Evolutionary conservation across 1,140 invertebrate species (phyloP).

Genomic region (Drosophila watanabei): DNA sequence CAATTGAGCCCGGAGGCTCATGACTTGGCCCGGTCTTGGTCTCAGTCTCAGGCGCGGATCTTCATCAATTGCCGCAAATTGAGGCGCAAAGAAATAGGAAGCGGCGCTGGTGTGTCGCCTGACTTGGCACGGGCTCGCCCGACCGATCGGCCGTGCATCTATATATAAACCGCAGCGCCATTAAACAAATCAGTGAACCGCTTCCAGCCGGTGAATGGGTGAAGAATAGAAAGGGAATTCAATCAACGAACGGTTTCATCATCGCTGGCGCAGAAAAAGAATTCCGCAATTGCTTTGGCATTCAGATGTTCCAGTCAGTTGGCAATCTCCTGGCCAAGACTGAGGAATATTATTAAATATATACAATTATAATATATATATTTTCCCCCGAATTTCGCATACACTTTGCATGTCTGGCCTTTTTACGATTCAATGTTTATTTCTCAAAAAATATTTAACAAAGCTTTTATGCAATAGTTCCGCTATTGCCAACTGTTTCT

Average conservation of each 20-base stretch:
- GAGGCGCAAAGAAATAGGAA: slow-evolving; percentile 43
- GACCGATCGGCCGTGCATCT: slow-evolving; percentile 23
- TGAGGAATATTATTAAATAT: neutral
- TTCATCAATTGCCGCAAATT: slow-evolving; percentile 53
- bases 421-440: slow-evolving; percentile 42
- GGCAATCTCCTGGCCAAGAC: neutral
- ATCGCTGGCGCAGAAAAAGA: slow-evolving; percentile 6
- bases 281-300: slow-evolving; percentile 6
- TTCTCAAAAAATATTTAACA: slow-evolving; percentile 57
- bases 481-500: slow-evolving; percentile 39
- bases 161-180: slow-evolving; percentile 42
- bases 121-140: slow-evolving; percentile 43
- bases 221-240: slow-evolving; percentile 16
- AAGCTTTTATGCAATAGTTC: slow-evolving; percentile 49
- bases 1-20: slow-evolving; percentile 58
- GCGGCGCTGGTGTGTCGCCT: slow-evolving; percentile 31
- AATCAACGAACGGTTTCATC: slow-evolving; percentile 34
- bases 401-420: neutral
- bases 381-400: neutral
- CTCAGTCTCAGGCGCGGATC: slow-evolving; percentile 23
- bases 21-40: slow-evolving; percentile 23
- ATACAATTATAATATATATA: neutral
- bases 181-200: slow-evolving; percentile 54
- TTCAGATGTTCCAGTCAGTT: neutral
- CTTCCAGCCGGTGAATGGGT: slow-evolving; percentile 36